Conservation (phyloP, 2,888 invertebrate genomes). For the Lepidocyrtoides sp. region DNA sequence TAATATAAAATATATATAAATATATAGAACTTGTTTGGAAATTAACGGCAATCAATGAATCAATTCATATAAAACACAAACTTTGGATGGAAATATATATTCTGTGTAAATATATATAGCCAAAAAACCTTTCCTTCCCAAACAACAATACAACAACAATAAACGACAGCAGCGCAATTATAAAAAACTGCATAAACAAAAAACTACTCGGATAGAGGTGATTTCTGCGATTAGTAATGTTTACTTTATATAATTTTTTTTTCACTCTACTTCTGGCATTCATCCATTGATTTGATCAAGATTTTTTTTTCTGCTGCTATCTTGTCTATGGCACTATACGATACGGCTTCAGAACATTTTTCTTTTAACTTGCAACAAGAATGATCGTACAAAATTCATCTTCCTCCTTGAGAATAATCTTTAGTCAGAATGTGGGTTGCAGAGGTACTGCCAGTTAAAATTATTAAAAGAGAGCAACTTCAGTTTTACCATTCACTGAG, state of each 20-base stretch:
- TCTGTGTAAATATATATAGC: conserved; percentile 24
- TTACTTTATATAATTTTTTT: conserved; percentile 51
- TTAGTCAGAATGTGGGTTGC: neutral
- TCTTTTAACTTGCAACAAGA: neutral
- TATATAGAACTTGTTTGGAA: conserved; percentile 56
- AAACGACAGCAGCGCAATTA: conserved; percentile 71
- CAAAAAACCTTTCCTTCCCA: conserved; percentile 70
- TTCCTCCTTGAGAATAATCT: neutral
- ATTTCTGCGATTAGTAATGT: conserved; percentile 72
- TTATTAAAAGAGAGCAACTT: neutral
- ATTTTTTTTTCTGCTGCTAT: conserved; percentile 1
- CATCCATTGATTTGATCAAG: neutral
- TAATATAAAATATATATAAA: conserved; percentile 35
- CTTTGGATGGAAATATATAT: conserved; percentile 46
- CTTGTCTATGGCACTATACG: neutral
- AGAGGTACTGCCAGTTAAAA: neutral
- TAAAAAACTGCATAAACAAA: conserved; percentile 75
- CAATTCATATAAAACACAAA: conserved; percentile 51
- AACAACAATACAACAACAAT: conserved; percentile 76
- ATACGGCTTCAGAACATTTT: too few species aligned
- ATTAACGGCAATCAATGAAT: conserved; percentile 66
- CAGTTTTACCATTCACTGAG: conserved; percentile 6
- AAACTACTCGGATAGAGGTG: conserved; percentile 80
- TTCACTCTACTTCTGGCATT: conserved; percentile 76
- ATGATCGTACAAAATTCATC: neutral